phyloP scores from a whole-genome alignment of 2,888 invertebrate species.

The Clepsis dumicolana region DNA sequence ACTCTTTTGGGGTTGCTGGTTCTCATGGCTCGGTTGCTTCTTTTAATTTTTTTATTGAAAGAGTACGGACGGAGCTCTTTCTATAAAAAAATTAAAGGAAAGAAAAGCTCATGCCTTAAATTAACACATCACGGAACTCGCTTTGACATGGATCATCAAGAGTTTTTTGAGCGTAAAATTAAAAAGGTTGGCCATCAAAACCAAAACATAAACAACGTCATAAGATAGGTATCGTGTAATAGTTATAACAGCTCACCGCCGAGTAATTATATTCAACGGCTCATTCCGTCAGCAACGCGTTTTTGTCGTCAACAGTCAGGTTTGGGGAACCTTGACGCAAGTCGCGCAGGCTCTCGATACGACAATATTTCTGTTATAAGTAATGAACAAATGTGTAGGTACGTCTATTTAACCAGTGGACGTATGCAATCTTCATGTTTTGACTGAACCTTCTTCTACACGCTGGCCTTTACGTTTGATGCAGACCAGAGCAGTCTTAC shows the following conservation, averaged over 20 bases:
- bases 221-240: constrained; percentile 12
- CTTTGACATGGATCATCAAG: not conserved
- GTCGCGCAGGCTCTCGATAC: constrained; percentile 6
- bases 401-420: not conserved
- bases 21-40: too few relatives aligned
- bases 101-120: too few relatives aligned
- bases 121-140: not conserved
- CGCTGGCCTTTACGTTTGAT: not conserved
- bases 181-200: constrained; percentile 53
- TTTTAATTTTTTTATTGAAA: too few relatives aligned
- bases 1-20: too few relatives aligned
- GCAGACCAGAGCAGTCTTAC: too few relatives aligned
- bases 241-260: constrained; percentile 7
- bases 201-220: constrained; percentile 46
- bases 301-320: constrained; percentile 39
- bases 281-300: constrained; percentile 41
- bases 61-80: too few relatives aligned
- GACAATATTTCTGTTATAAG: constrained; percentile 13
- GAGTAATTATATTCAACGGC: constrained; percentile 29
- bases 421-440: not conserved
- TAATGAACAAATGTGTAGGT: not conserved
- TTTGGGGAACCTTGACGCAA: constrained; percentile 32
- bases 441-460: not conserved
- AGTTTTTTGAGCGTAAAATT: not conserved
- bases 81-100: too few relatives aligned